Base-by-base conservation (phyloP, 2,113 vertebrate genomes). In the Antigone vipio region DNA sequence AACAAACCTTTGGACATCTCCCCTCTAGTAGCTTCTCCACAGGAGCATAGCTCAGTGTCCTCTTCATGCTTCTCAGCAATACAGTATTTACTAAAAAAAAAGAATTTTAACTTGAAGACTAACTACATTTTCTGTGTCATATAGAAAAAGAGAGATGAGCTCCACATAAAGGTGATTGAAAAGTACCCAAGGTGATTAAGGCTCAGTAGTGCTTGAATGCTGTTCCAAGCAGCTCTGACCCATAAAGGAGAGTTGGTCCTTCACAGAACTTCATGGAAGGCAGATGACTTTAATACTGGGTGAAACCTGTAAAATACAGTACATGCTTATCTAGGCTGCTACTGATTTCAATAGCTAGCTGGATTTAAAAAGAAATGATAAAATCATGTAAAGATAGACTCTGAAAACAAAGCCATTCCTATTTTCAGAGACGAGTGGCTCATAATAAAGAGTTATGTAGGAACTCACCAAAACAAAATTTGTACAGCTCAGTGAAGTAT, bases 141-240 rank as follows among this genome's bases (percentile, higher is more conserved):
- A 81, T 34, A 87, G 56, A 71, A 92, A 84, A 91, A 59, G 72
- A 84, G 89, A 74, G 32, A 85, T 63, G 35, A 95, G 55, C 40
- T 89, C 2, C 0, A 92, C 64, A 92, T 95, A 95, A 91, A 94
- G 76, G 84, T 91, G 91, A 92, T 91, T 91, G 86, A 93, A 93
- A 93, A 59, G 76, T 23, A 96, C 26, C 23, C 69, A 89, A 62
- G 56, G 60, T 95, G 80, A 89, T 94, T 92, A 95, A 95, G 73
- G 64, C 83, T 93, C 89, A 95, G 68, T 47, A 95, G 91, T 78
- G 93, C 89, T 92, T 87, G 86, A 94, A 95, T 68, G 73, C 94
- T 38, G 38, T 93, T 91, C 77, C 38, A 86, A 80, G 84, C 56
- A 81, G 76, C 66, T 95, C 76, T 97, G 94, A 94, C 60, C 93